Percentiles rank a stretch among this genome's conserved stretches.
Evolutionary conservation across 2,113 vertebrate species (phyloP).

Genomic region (Diadophis punctatus): DNA sequence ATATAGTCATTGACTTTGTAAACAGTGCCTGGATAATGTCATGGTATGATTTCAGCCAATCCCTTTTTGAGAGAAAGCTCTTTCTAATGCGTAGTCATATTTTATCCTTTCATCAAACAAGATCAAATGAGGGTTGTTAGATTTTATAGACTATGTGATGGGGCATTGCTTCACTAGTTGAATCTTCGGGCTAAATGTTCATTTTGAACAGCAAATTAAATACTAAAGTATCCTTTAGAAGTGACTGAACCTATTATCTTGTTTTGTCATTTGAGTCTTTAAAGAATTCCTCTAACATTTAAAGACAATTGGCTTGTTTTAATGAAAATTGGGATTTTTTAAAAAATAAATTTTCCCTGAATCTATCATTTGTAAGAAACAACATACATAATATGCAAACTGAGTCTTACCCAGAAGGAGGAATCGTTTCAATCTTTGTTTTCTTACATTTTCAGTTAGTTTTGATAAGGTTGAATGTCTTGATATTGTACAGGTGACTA

Average conservation of each 20-base stretch:
- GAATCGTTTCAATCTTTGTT: constrained; percentile 26
- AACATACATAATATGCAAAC: constrained; percentile 33
- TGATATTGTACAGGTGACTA: constrained; percentile 8
- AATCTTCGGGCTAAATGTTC: constrained; percentile 37
- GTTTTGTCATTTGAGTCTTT: constrained; percentile 49
- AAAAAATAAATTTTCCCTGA: constrained; percentile 21
- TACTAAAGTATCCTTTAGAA: constrained; percentile 35
- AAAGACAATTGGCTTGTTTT: constrained; percentile 29
- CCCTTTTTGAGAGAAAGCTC: background rate
- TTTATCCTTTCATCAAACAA: constrained; percentile 41
- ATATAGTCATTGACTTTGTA: background rate
- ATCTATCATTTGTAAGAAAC: constrained; percentile 46
- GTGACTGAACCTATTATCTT: constrained; percentile 37
- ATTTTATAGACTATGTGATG: constrained; percentile 29
- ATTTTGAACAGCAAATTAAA: constrained; percentile 34
- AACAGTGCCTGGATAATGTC: constrained; percentile 17
- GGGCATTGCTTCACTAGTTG: constrained; percentile 15
- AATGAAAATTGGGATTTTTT: constrained; percentile 38
- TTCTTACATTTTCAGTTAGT: background rate
- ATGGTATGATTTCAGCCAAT: constrained; percentile 25
- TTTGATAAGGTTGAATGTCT: constrained; percentile 28
- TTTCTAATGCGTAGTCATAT: background rate
- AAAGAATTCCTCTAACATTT: constrained; percentile 43
- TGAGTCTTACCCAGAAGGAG: constrained; percentile 34
- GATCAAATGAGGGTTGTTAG: constrained; percentile 25